Conservation (phyloP, 2,797 vertebrate genomes). For the Thaleichthys pacificus region DNA sequence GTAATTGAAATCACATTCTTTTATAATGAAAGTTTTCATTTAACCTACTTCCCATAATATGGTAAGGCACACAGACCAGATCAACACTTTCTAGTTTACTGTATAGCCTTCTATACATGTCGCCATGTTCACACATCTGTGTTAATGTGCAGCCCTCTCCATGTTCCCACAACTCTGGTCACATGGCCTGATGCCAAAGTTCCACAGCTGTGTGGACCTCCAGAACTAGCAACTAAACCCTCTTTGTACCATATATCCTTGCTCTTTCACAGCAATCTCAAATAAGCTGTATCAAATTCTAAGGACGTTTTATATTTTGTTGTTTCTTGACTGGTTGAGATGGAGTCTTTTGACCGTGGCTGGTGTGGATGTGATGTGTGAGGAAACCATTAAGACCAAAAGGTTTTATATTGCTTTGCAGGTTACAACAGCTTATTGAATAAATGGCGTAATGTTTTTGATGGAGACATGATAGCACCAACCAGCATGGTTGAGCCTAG, state of each 20-base stretch:
- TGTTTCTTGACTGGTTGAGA: not conserved
- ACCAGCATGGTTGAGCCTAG: not conserved
- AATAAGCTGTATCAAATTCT: not conserved
- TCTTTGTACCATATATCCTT: not conserved
- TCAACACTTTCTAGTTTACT: not conserved
- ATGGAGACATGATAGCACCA: not conserved
- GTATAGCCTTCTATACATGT: slow-evolving; percentile 5
- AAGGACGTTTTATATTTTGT: not conserved
- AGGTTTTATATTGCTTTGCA: not conserved
- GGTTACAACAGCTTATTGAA: not conserved
- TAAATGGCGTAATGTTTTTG: not conserved
- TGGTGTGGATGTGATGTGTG: not conserved
- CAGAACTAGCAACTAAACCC: too few relatives aligned
- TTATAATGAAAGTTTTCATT: too few relatives aligned
- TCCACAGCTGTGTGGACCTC: slow-evolving; percentile 48
- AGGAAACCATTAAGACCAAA: not conserved
- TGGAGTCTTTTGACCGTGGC: not conserved
- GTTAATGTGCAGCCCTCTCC: slow-evolving; percentile 36
- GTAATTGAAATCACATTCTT: too few relatives aligned
- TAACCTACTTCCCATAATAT: not conserved
- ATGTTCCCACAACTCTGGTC: slow-evolving; percentile 44
- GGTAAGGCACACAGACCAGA: not conserved
- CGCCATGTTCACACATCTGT: slow-evolving; percentile 55
- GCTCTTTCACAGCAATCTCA: not conserved
- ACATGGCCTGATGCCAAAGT: slow-evolving; percentile 46